These are phyloP conservation scores for Arctopsyche grandis DNA, from an alignment of 1,140 invertebrate species.

Conservation along the genomic window DNA sequence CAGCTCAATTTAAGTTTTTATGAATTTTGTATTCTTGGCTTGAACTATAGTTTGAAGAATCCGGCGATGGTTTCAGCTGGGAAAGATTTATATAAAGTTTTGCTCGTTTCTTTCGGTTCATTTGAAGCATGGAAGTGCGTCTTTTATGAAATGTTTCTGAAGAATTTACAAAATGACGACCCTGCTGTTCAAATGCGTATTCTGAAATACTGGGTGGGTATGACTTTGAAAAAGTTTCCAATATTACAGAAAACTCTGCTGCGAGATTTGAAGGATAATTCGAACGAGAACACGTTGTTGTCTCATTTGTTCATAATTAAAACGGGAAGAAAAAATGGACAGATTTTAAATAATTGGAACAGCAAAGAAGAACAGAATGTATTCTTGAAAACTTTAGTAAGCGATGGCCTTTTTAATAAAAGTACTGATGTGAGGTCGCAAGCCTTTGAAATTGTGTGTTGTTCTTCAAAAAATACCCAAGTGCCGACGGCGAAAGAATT, in stretches of 20 bases:
- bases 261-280: constrained; percentile 10
- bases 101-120: constrained; percentile 59
- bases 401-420: constrained; percentile 55
- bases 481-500: constrained; percentile 57
- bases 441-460: constrained; percentile 62
- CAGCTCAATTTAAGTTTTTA: constrained; percentile 52
- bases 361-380: not conserved
- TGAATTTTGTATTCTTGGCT: constrained; percentile 57
- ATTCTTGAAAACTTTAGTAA: constrained; percentile 37
- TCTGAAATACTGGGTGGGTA: constrained; percentile 62
- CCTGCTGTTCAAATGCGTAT: constrained; percentile 60
- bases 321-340: constrained; percentile 60
- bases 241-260: constrained; percentile 55
- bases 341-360: constrained; percentile 46
- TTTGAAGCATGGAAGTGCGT: constrained; percentile 58
- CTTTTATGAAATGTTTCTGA: constrained; percentile 56
- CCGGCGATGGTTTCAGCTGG: constrained; percentile 63
- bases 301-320: constrained; percentile 59
- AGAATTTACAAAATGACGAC: constrained; percentile 55
- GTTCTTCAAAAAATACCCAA: constrained; percentile 56
- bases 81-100: constrained; percentile 62
- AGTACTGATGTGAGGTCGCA: constrained; percentile 58
- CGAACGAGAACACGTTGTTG: constrained; percentile 56
- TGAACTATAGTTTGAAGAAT: constrained; percentile 61
- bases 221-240: constrained; percentile 62